Base-by-base conservation (phyloP, 2,888 invertebrate species). In the Euclidia mi region DNA sequence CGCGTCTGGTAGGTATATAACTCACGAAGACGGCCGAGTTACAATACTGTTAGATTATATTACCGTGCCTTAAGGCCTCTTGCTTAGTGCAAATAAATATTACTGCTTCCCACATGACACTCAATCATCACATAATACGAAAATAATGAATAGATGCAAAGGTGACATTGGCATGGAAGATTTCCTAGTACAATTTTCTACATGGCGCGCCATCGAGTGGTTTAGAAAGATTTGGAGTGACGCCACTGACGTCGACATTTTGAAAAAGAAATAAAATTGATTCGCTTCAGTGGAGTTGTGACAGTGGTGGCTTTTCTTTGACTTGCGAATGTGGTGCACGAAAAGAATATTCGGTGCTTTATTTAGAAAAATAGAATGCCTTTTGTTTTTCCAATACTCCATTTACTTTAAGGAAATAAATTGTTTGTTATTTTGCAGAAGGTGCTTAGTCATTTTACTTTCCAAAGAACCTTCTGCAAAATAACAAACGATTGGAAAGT, bases 101-200 rank as follows among this genome's bases (percentile, higher is more conserved):
- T 43, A 1, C 14, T 34, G 7, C 10, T 10, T 37, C 50, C 50
- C 43, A 18, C 32, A 20, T 28, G 29, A 15, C 50, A 62, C 42
- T 51, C 56, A 62, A 69, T 73, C 58, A 60, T 51, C 45, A 9
- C 40, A 40, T 52, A 50, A 57, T 51, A 58, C 42, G 46, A 34
- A 56, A 59, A 66, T 41, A 71, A 78, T 72, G 66, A 65, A 72
- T 70, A 77, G 63, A 74, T 66, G 59, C 66, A 69, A 76, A 71
- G n/a, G 66, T 11, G 35, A 69, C 66, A 42, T 45, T 53, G 60
- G 71, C 41, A 56, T 40, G 80, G 7, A 25, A 79, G 84, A 84
- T 85, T 85, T 82, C 67, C 70, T 82, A 84, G 89, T 81, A 90
- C 88, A 88, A 90, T 91, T 90, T 90, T 88, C 88, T 89, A 78